Base-by-base conservation (phyloP, 2,888 invertebrate genomes). In the Drosophila bunnanda region DNA sequence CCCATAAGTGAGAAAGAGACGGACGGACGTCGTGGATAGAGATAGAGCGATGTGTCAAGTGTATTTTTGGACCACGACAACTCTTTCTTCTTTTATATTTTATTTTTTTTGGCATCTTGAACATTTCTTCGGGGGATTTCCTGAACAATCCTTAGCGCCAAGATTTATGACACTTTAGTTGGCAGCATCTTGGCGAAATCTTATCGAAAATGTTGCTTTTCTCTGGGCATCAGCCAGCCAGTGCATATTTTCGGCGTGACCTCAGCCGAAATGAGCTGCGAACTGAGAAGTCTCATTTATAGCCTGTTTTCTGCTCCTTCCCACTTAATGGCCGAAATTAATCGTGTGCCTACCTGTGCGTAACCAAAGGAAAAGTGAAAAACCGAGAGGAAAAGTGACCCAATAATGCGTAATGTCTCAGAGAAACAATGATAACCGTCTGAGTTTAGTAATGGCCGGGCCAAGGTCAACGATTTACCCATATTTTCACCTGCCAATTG, bases 91-190 rank as follows among this genome's bases (percentile, higher is more conserved):
- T 25, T 25, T 2, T 25, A 4, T 4, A 2, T 25, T 25, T 25
- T 25, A 4, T 25, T 25, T 32, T 39, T 66, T 57, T 57, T 74
- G 65, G 67, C 67, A 48, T 74, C 39, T 65, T 74, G 39, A 41
- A 44, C 30, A 59, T 66, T 66, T 75, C 53, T 56, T 60, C 56
- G 54, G 60, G 64, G 61, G 73, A 65, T 67, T 60, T 59, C 72
- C 59, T 71, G 90, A 91, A 89, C 57, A 67, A 91, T 92, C 90
- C 89, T 92, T 91, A 90, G 89, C 86, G 85, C 81, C 68, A 80
- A 92, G 92, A 92, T 92, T 92, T 92, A 92, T 92, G 90, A 88
- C 80, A 86, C 82, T 91, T 89, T 87, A 89, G 90, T 92, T 92
- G 92, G 92, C 92, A 92, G 83, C 91, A 90, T 90, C 90, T 71